Percentiles rank a stretch among this genome's conserved stretches.
Evolutionary conservation across 1,140 invertebrate species (phyloP).

Genomic region (Pseudachorutes palmiensis): DNA sequence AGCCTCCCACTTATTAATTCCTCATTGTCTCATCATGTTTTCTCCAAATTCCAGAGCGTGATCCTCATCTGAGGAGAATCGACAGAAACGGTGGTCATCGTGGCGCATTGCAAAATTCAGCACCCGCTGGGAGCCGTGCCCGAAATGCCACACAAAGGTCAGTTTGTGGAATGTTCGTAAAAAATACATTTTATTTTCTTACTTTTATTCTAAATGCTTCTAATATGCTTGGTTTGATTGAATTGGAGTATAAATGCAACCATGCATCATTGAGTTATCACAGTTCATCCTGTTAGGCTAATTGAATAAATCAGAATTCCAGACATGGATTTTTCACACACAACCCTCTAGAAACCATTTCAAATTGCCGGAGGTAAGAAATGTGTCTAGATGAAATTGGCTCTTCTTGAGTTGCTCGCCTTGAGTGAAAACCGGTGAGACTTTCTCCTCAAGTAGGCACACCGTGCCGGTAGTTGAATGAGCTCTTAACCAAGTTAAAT

Average conservation of each 20-base stretch:
- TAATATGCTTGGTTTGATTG: not conserved
- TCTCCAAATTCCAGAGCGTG: not conserved
- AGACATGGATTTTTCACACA: not conserved
- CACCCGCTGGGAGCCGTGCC: conserved; percentile 55
- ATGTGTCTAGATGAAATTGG: no score
- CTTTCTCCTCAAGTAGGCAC: no score
- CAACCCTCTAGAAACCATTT: not conserved
- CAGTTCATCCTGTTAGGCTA: no score
- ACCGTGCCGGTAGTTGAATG: no score
- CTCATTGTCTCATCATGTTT: not conserved
- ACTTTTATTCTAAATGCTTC: conserved; percentile 2
- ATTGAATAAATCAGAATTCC: not conserved
- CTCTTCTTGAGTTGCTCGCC: no score
- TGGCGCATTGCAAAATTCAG: conserved; percentile 45
- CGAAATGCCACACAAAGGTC: conserved; percentile 64
- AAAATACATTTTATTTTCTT: conserved; percentile 36
- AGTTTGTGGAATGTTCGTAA: conserved; percentile 40
- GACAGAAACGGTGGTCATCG: conserved; percentile 40
- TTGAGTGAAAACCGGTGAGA: no score
- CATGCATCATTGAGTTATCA: no score
- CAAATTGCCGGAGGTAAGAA: no score
- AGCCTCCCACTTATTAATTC: not conserved
- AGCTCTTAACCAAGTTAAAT: not conserved
- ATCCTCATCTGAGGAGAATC: not conserved
- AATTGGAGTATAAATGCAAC: no score